These are phyloP conservation scores for Calameuta filiformis DNA, from an alignment of 2,888 invertebrate species.

Conservation along the genomic window DNA sequence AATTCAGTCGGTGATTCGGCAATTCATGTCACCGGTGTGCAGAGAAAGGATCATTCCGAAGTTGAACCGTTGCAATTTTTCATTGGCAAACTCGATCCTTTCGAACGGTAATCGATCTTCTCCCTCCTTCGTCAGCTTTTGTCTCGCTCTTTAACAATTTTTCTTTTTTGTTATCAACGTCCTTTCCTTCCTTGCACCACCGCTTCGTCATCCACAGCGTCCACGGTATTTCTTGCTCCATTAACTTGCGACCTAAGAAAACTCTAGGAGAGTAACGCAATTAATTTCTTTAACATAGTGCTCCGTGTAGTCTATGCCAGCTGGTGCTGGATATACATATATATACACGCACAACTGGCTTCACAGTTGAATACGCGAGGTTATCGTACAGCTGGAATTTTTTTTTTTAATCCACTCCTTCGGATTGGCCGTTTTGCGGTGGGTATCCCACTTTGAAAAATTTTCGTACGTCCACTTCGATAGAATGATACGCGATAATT, in stretches of 20 bases:
- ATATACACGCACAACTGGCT: constrained; percentile 14
- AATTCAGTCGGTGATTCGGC: neutral
- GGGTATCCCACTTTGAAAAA: neutral
- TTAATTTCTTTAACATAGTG: neutral
- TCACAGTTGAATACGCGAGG: neutral
- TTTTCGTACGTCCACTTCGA: neutral
- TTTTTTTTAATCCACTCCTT: neutral
- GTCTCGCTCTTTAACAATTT: neutral
- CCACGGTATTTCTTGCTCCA: neutral
- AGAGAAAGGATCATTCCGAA: neutral
- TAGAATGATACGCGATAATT: neutral
- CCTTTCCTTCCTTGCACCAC: neutral
- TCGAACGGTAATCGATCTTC: neutral
- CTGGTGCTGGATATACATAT: constrained; percentile 10
- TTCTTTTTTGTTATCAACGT: neutral
- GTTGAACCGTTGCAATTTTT: neutral
- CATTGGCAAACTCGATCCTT: neutral
- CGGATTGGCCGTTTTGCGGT: neutral
- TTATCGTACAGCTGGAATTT: neutral
- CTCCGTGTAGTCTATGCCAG: neutral
- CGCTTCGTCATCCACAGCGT: neutral
- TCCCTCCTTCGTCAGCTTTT: neutral
- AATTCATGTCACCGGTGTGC: neutral
- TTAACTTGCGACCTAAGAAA: neutral
- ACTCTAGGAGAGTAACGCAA: neutral